A percentile compares a stretch with the other conserved stretches of the same genome.
These are phyloP conservation scores for Eumacrocentrus americanus DNA, from an alignment of 2,888 invertebrate genomes.

Conservation along the genomic window DNA sequence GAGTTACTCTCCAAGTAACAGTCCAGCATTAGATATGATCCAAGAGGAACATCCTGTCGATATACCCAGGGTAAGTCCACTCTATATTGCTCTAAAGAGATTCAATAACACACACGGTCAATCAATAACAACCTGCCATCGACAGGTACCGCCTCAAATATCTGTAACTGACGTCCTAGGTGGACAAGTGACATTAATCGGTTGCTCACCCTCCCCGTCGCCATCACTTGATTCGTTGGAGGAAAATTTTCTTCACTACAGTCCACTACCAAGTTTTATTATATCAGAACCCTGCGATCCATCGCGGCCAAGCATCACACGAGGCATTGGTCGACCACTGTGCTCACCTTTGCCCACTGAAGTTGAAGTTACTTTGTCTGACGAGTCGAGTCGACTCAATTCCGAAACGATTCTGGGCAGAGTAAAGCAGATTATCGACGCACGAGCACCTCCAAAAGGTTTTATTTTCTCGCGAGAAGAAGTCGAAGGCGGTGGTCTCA, in stretches of 20 bases:
- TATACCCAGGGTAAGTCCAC: conserved; percentile 52
- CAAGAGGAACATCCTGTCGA: conserved; percentile 72
- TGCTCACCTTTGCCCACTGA: conserved; percentile 55
- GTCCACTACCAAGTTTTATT: conserved; percentile 65
- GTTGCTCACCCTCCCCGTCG: conserved; percentile 73
- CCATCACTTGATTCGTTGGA: conserved; percentile 59
- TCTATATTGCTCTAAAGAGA: neutral
- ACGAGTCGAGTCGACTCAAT: conserved; percentile 80
- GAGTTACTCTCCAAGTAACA: conserved; percentile 62
- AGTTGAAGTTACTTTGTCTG: conserved; percentile 78
- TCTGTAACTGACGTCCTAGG: conserved; percentile 91
- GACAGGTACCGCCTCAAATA: conserved; percentile 75
- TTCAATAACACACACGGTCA: too few species aligned
- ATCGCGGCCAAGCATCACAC: conserved; percentile 79
- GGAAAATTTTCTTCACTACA: conserved; percentile 54
- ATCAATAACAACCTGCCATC: conserved; percentile 1
- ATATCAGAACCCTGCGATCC: conserved; percentile 77
- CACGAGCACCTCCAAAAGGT: conserved; percentile 76
- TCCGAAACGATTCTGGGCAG: conserved; percentile 80
- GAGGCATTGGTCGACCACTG: conserved; percentile 71
- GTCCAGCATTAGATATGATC: conserved; percentile 78
- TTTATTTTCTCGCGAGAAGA: conserved; percentile 65
- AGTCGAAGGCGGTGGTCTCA: conserved; percentile 63
- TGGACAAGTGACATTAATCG: conserved; percentile 80
- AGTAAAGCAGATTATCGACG: conserved; percentile 79